A percentile compares a stretch with the other conserved stretches of the same genome.
phyloP scores from a whole-genome alignment of 2,113 vertebrate species.

The Pardalotus punctatus region DNA sequence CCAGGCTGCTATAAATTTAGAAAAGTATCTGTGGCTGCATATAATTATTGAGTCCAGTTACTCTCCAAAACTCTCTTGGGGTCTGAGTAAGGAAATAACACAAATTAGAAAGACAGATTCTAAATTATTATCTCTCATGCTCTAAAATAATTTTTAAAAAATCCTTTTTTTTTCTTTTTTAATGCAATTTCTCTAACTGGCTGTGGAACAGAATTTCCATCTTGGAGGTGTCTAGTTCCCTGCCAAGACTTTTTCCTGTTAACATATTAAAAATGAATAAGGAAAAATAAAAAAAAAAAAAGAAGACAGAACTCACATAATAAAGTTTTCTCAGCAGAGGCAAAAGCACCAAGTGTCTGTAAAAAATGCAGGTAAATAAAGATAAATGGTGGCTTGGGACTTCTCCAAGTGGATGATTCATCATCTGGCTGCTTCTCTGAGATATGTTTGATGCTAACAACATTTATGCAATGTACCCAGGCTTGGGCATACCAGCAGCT shows the following conservation, averaged over 20 bases:
- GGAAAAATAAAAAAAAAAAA: neutral
- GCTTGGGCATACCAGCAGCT: neutral
- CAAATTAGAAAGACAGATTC: neutral
- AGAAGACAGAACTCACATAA: neutral
- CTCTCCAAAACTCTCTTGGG: neutral
- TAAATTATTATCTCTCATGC: neutral
- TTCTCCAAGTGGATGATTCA: neutral
- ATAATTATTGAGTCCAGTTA: neutral
- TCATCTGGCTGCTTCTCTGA: neutral
- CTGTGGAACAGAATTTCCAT: neutral
- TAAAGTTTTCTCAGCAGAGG: neutral
- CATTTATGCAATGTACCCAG: neutral
- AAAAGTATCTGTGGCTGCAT: neutral
- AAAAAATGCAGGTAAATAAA: conserved; percentile 18
- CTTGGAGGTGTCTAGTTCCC: neutral
- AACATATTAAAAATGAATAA: neutral
- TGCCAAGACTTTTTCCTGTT: neutral
- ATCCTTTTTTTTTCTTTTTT: rapidly evolving
- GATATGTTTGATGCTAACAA: neutral
- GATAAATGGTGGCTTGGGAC: neutral
- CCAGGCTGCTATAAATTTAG: neutral
- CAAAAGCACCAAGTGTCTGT: neutral
- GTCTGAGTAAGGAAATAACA: neutral
- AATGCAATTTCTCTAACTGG: neutral
- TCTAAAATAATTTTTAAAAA: neutral